phyloP scores from a whole-genome alignment of 1,140 invertebrate genomes.

The Magallana gigas region DNA sequence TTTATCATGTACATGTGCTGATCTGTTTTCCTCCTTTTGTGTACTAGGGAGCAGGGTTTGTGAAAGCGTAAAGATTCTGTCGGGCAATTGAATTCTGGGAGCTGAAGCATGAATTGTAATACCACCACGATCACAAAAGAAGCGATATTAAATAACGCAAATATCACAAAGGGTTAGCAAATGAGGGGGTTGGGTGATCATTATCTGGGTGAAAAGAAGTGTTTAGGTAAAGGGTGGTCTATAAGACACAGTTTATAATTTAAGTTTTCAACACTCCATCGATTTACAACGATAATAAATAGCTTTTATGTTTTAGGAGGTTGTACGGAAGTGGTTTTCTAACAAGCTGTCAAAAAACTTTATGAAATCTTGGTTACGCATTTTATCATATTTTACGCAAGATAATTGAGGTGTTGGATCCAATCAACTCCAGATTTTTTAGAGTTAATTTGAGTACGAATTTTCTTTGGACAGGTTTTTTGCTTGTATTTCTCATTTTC shows the following conservation, averaged over 20 bases:
- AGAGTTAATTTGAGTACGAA: neutral
- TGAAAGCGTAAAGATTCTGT: neutral
- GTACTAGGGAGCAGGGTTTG: neutral
- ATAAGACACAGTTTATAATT: neutral
- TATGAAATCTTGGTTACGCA: neutral
- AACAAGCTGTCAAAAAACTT: neutral
- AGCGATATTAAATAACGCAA: conserved; percentile 5
- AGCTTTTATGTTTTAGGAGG: neutral
- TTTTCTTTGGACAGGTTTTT: neutral
- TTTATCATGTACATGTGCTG: no score
- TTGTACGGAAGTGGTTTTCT: neutral
- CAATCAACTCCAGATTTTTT: neutral
- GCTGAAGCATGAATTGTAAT: neutral
- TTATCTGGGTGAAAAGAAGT: neutral
- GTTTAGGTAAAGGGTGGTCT: conserved; percentile 17
- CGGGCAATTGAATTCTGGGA: conserved; percentile 1
- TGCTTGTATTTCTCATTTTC: neutral
- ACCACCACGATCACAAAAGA: neutral
- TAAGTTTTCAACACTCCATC: neutral
- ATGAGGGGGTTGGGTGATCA: conserved; percentile 29
- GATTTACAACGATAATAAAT: neutral
- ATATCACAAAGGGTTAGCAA: conserved; percentile 12
- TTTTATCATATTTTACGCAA: conserved; percentile 1
- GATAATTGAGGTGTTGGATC: neutral
- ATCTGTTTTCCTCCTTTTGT: neutral